phyloP scores from a whole-genome alignment of 2,797 vertebrate genomes.

The Tenualosa ilisha region DNA sequence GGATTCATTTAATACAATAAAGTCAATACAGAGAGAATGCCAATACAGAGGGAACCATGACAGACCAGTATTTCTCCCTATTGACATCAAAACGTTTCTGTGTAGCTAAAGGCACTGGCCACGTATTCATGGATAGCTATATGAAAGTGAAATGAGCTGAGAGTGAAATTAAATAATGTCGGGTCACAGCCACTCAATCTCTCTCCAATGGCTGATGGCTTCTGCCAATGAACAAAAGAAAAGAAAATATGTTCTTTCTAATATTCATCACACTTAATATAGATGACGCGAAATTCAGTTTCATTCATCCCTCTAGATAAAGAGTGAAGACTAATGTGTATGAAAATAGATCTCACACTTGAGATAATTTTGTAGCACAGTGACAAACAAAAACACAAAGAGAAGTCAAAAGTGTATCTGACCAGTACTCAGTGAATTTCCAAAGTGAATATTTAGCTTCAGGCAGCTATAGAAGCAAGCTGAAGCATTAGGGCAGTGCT shows the following conservation, averaged over 20 bases:
- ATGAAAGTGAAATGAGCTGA: background rate
- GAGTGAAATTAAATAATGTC: background rate
- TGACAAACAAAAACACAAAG: background rate
- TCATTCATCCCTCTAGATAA: background rate
- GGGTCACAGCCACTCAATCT: background rate
- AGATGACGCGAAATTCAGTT: background rate
- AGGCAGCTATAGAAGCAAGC: too few relatives aligned
- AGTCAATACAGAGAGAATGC: too few relatives aligned
- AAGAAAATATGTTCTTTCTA: background rate
- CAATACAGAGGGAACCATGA: background rate
- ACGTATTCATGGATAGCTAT: background rate
- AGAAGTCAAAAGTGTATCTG: background rate
- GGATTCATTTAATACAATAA: too few relatives aligned
- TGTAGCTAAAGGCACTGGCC: background rate
- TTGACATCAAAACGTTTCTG: background rate
- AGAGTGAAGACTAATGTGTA: background rate
- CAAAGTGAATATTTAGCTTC: background rate
- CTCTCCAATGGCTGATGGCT: background rate
- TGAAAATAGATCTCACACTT: background rate
- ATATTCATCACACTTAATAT: slow-evolving; percentile 11
- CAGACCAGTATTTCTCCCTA: background rate
- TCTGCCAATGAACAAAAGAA: background rate
- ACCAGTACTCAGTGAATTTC: background rate
- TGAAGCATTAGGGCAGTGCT: background rate
- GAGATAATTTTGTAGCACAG: background rate